Conservation (phyloP, 2,888 invertebrate genomes). For the Allophyes oxyacanthae region DNA sequence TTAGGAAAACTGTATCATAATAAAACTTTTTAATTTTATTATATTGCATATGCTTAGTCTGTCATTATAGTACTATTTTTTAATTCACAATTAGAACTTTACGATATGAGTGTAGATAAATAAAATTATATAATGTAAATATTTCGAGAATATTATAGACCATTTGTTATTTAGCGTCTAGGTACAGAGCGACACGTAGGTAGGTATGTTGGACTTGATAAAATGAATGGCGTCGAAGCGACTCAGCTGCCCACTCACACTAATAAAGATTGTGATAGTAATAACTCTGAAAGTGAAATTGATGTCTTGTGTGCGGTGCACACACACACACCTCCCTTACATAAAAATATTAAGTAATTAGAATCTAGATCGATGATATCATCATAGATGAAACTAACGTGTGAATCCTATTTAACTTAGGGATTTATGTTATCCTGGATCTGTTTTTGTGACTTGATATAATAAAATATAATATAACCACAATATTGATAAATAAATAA, state of each 20-base stretch:
- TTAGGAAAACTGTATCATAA: too few species aligned
- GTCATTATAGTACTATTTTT: too few species aligned
- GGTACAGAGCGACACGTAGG: conserved; percentile 32
- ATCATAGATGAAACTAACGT: neutral
- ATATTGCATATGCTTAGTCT: too few species aligned
- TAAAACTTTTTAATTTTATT: too few species aligned
- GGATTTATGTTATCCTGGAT: too few species aligned
- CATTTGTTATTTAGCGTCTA: conserved; percentile 41
- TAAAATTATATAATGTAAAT: conserved; percentile 36
- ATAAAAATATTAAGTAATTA: neutral
- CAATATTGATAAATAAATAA: too few species aligned
- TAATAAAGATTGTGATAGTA: conserved; percentile 38
- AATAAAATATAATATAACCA: too few species aligned
- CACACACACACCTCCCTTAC: conserved; percentile 27
- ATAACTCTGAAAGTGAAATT: conserved; percentile 52
- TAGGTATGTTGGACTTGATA: conserved; percentile 40
- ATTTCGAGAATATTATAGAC: conserved; percentile 50
- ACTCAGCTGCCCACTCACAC: conserved; percentile 52
- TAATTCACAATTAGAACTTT: too few species aligned
- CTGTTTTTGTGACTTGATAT: too few species aligned
- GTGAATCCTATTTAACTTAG: too few species aligned
- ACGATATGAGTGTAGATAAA: too few species aligned
- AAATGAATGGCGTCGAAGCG: conserved; percentile 58
- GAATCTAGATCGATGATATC: neutral
- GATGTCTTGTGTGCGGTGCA: conserved; percentile 30